These are phyloP conservation scores for Kobus ellipsiprymnus DNA, from an alignment of 2,113 vertebrate genomes.

Conservation along the genomic window DNA sequence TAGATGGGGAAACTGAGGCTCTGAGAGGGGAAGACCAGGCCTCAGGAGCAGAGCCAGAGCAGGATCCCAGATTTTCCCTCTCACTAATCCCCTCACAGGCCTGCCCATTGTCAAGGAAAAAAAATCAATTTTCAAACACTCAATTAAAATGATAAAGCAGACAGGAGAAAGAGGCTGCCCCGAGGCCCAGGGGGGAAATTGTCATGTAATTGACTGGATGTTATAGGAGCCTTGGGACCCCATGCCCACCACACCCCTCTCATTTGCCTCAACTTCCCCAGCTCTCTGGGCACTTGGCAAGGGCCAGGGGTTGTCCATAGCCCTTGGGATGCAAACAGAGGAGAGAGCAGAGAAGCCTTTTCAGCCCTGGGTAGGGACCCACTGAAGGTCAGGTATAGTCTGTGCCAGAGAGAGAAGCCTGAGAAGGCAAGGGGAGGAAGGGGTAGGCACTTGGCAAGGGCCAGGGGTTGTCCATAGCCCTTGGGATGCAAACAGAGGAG, in stretches of 20 bases:
- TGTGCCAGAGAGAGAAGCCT: background rate
- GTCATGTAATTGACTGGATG: background rate
- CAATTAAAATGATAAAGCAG: conserved; percentile 1
- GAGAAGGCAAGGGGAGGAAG: rapidly evolving
- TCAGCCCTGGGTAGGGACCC: background rate
- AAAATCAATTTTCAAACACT: background rate
- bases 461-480: background rate
- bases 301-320: background rate
- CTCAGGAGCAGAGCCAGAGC: background rate
- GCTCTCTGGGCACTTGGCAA: background rate
- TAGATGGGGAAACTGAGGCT: background rate
- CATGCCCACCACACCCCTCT: background rate
- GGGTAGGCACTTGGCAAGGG: background rate
- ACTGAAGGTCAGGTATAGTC: background rate
- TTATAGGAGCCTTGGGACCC: background rate
- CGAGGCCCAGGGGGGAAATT: background rate
- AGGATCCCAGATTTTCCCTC: background rate
- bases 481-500: background rate
- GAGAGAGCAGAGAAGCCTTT: background rate
- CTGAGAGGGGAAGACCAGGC: background rate
- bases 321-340: background rate
- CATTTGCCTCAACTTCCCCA: background rate
- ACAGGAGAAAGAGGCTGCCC: background rate
- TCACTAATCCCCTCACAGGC: background rate
- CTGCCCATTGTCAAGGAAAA: background rate